Evolutionary conservation across 2,797 vertebrate species (phyloP).

Genomic region (Epinephelus malabaricus): DNA sequence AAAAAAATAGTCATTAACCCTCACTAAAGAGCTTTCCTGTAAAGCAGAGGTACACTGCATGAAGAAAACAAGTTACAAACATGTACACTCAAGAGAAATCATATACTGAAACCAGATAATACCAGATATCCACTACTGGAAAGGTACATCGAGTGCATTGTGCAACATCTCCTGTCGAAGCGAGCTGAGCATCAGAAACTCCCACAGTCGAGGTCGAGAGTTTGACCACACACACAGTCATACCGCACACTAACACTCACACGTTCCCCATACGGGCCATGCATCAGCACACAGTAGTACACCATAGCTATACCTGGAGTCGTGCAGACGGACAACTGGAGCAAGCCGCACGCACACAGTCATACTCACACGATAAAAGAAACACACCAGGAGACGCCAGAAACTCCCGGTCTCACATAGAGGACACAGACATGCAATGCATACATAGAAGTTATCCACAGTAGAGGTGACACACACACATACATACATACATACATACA

Average conservation of each 20-base stretch:
- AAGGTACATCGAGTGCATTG: slow-evolving; percentile 82
- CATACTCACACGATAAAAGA: slow-evolving; percentile 29
- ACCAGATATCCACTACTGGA: slow-evolving; percentile 76
- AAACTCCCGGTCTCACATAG: slow-evolving; percentile 58
- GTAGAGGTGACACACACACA: slow-evolving; percentile 45
- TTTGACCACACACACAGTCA: slow-evolving; percentile 39
- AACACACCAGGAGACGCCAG: slow-evolving; percentile 53
- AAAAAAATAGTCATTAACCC: slow-evolving; percentile 66
- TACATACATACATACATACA: slow-evolving; percentile 19
- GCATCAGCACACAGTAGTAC: slow-evolving; percentile 89
- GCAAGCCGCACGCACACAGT: slow-evolving; percentile 62
- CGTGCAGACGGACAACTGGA: slow-evolving; percentile 89
- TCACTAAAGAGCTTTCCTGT: slow-evolving; percentile 59
- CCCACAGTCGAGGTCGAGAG: slow-evolving; percentile 56
- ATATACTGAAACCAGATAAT: slow-evolving; percentile 72
- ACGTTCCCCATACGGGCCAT: slow-evolving; percentile 82
- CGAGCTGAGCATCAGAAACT: slow-evolving; percentile 73
- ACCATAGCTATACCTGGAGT: slow-evolving; percentile 85
- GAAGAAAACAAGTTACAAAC: slow-evolving; percentile 69
- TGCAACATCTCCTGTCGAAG: slow-evolving; percentile 83
- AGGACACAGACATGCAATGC: slow-evolving; percentile 80
- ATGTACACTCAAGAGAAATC: slow-evolving; percentile 71
- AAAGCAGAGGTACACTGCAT: slow-evolving; percentile 66
- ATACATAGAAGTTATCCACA: slow-evolving; percentile 71
- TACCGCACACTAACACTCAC: slow-evolving; percentile 37